phyloP scores from a whole-genome alignment of 2,888 invertebrate genomes.

The Dione vanillae region DNA sequence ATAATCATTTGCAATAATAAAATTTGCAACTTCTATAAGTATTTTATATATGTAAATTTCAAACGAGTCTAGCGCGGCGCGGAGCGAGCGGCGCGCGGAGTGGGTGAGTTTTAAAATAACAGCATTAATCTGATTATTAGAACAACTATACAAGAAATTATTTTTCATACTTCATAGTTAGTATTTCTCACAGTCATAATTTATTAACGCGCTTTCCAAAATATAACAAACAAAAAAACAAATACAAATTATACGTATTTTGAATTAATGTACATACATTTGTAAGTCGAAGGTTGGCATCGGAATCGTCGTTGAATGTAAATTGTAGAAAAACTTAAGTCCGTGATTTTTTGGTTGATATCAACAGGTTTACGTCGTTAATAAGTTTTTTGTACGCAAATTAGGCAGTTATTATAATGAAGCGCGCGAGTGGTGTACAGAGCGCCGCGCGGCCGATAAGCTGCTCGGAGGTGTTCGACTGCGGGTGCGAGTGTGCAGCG shows the following conservation, averaged over 20 bases:
- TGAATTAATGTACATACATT: background rate
- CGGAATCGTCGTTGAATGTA: conserved; percentile 11
- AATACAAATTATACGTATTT: too few species aligned
- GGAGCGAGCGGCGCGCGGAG: background rate
- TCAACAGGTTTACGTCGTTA: conserved; percentile 38
- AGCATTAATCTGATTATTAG: background rate
- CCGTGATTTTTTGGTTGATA: conserved; percentile 35
- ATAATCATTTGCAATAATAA: background rate
- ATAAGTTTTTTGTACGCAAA: conserved; percentile 46
- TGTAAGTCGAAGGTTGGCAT: background rate
- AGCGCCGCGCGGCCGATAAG: conserved; percentile 30
- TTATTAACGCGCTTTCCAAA: too few species aligned
- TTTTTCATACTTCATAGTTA: background rate
- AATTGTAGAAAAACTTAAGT: conserved; percentile 28
- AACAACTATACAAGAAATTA: background rate
- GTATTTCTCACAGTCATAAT: too few species aligned
- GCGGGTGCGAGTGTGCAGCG: background rate
- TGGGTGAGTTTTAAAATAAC: conserved; percentile 24
- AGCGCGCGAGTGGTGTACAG: conserved; percentile 35
- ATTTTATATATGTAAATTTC: background rate
- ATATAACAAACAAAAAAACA: too few species aligned
- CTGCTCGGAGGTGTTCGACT: background rate
- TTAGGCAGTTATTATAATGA: conserved; percentile 47
- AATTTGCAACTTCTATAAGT: background rate
- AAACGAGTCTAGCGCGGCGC: conserved; percentile 26